These are phyloP conservation scores for Bombus balteatus DNA, from an alignment of 1,140 invertebrate species.

Conservation along the genomic window DNA sequence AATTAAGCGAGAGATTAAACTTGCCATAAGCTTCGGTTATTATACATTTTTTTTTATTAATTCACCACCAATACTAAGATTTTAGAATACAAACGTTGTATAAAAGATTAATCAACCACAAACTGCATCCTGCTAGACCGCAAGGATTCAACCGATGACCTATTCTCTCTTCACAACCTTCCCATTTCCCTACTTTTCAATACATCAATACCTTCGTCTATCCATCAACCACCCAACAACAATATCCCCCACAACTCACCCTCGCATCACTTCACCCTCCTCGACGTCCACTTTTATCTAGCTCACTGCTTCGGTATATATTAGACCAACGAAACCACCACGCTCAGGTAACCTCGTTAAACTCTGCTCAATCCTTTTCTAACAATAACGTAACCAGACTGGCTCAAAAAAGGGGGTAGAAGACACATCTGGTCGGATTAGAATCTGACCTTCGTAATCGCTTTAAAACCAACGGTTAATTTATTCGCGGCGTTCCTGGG, in stretches of 20 bases:
- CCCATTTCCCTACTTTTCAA: not conserved
- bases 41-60: too few relatives aligned
- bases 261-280: not conserved
- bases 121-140: not conserved
- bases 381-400: conserved; percentile 18
- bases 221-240: not conserved
- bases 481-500: conserved; percentile 48
- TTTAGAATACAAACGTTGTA: not conserved
- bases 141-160: not conserved
- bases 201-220: not conserved
- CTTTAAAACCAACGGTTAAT: conserved; percentile 56
- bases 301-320: not conserved
- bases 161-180: not conserved
- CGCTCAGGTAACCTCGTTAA: conserved; percentile 37
- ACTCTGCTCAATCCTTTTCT: not conserved
- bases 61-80: too few relatives aligned
- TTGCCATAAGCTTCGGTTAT: too few relatives aligned
- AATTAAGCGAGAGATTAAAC: too few relatives aligned
- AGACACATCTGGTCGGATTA: conserved; percentile 64
- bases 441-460: conserved; percentile 64
- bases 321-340: not conserved
- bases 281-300: conserved; percentile 33
- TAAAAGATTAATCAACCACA: not conserved
- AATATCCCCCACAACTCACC: not conserved
- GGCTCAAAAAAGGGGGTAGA: not conserved